Percentiles rank a stretch among this genome's conserved stretches.
Conservation (phyloP, 2,113 vertebrate genomes). For the Mystacornis crossleyi region DNA sequence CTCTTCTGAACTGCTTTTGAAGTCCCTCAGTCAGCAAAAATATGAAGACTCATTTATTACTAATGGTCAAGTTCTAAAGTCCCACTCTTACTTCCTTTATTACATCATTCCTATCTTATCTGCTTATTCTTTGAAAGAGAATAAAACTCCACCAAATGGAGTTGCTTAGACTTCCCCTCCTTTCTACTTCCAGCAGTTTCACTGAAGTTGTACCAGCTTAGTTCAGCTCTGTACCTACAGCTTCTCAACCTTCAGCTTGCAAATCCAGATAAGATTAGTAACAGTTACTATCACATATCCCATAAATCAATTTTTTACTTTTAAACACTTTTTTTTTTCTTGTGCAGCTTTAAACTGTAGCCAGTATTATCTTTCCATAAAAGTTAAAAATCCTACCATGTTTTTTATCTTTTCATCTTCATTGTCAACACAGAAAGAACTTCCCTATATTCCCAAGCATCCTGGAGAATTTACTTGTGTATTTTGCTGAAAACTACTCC, state of each 20-base stretch:
- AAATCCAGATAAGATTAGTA: not conserved
- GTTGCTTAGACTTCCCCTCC: not conserved
- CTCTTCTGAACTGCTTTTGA: not conserved
- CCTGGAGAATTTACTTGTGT: not conserved
- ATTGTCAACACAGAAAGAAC: not conserved
- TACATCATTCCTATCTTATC: not conserved
- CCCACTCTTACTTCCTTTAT: not conserved
- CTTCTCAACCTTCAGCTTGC: not conserved
- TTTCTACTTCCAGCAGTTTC: not conserved
- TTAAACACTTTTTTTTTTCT: not conserved
- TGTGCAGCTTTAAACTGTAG: not conserved
- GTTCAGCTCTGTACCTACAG: not conserved
- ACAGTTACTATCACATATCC: not conserved
- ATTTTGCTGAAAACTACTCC: not conserved
- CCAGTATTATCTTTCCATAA: not conserved
- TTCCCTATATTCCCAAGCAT: not conserved
- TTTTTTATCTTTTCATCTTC: not conserved
- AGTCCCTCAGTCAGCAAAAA: not conserved
- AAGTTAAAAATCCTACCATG: not conserved
- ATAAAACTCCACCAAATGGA: not conserved
- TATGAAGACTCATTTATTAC: not conserved
- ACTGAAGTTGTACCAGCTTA: not conserved
- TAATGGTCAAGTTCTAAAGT: not conserved
- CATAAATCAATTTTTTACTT: not conserved
- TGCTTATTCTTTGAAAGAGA: not conserved